Evolutionary conservation across 2,888 invertebrate genomes (phyloP), one percentile per base, ranked within the genome.

Genomic region (Rhopalosiphum nymphaeae): DNA sequence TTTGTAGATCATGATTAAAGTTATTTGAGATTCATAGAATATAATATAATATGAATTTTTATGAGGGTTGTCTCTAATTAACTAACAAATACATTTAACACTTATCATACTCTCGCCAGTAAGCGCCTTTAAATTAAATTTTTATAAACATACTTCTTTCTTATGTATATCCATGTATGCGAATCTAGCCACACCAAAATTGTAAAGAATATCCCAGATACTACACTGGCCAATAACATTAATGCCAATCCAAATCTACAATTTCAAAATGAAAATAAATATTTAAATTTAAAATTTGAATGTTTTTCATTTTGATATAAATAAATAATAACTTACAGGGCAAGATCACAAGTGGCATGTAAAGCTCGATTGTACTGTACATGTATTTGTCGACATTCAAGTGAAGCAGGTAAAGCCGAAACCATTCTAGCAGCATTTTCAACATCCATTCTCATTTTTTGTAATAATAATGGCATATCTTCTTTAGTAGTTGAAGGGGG

Each of bases 161-260:
- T 97, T 95, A 99, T 98, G 96, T 99, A 98, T 96, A 99, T 99
- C 99, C 99, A 99, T 21, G 99, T 98, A 95, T 99, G 99, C 10
- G 99, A 99, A 96, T 99, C 98, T 93, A 99, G 97, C 97, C 99
- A 98, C 91, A 99, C 99, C 95, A 99, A 97, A 57, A 98, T 97
- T 0, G 99, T 99, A 96, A 99, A 97, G 95, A 99, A 96, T 95
- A 99, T 97, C 26, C 99, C 99, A 61, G 98, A 98, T 84, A 98
- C 97, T 84, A 98, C 97, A 94, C 98, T 98, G 57, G 99, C 98
- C 94, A 98, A 96, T 95, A 99, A 96, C 97, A 99, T 98, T 94
- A 99, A 97, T 4, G 98, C 97, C 95, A 98, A 96, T 92, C 98
- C 99, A 96, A 96, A 96, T 94, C 96, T 96, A 95, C 56, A 95